These are phyloP conservation scores for Hippocampus mohnikei DNA, from an alignment of 2,113 vertebrate genomes.

Conservation along the genomic window DNA sequence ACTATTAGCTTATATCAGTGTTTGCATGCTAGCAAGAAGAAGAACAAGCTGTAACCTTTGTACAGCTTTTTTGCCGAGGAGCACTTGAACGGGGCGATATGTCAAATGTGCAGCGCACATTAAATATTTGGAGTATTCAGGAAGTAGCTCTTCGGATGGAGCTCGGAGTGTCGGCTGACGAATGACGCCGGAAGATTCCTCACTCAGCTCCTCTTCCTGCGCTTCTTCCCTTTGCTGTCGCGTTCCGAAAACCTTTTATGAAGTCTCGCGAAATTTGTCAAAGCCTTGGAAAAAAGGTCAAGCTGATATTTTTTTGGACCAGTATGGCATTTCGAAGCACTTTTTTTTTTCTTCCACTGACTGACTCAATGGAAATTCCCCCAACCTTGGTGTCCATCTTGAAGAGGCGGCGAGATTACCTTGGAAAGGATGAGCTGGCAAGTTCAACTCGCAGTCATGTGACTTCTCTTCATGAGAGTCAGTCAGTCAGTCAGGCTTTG, in stretches of 20 bases:
- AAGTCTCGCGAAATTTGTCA: too few species aligned
- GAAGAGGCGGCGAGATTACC: slow-evolving; percentile 43
- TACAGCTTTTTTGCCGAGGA: background rate
- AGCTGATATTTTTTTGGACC: too few species aligned
- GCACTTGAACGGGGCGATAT: background rate
- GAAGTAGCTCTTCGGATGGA: slow-evolving; percentile 26
- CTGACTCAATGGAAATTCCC: slow-evolving; percentile 20
- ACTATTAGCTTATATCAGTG: background rate
- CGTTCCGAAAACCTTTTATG: background rate
- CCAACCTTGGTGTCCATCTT: slow-evolving; percentile 51
- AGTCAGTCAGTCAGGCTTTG: slow-evolving; percentile 16
- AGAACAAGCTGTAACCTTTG: slow-evolving; percentile 1
- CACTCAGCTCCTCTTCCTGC: slow-evolving; percentile 26
- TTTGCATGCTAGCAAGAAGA: background rate
- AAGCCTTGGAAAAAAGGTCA: too few species aligned
- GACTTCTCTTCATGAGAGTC: background rate
- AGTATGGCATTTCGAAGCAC: background rate
- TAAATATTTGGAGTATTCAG: slow-evolving; percentile 2
- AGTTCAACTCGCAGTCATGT: background rate
- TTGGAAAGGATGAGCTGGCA: slow-evolving; percentile 30
- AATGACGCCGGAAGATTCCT: slow-evolving; percentile 19
- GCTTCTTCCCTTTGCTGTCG: slow-evolving; percentile 10
- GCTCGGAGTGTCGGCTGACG: slow-evolving; percentile 20
- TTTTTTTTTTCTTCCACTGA: background rate
- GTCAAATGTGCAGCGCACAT: background rate